Evolutionary conservation across 2,888 invertebrate species (phyloP).

Genomic region (Xestia xanthographa): DNA sequence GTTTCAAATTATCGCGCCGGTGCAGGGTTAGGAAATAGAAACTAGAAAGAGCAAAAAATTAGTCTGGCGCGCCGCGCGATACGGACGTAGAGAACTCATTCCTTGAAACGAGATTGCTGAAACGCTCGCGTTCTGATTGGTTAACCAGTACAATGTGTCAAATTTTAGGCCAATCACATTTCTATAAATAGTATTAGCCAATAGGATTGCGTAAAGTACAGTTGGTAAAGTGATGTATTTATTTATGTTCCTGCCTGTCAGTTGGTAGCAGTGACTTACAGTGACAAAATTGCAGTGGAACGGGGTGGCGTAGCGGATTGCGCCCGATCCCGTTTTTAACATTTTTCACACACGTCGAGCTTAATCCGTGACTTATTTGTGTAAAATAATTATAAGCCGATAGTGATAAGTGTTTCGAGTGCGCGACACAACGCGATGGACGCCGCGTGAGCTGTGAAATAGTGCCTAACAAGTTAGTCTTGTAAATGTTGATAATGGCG

Average conservation of each 20-base stretch:
- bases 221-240: conserved; percentile 75
- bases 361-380: conserved; percentile 82
- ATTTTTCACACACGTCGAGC: conserved; percentile 76
- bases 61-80: too few relatives aligned
- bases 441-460: conserved; percentile 73
- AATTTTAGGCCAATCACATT: conserved; percentile 39
- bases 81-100: neutral
- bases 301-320: conserved; percentile 78
- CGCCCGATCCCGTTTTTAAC: conserved; percentile 74
- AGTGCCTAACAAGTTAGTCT: conserved; percentile 77
- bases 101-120: neutral
- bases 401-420: conserved; percentile 71
- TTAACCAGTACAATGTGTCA: neutral
- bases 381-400: conserved; percentile 72
- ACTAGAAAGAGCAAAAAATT: too few relatives aligned
- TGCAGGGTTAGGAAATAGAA: too few relatives aligned
- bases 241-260: conserved; percentile 79
- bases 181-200: conserved; percentile 9
- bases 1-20: too few relatives aligned
- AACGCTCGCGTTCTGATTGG: conserved; percentile 45
- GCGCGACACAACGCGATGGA: conserved; percentile 52
- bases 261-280: conserved; percentile 72
- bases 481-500: conserved; percentile 83
- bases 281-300: conserved; percentile 77
- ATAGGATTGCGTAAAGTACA: conserved; percentile 40